Conservation (phyloP, 2,888 invertebrate species). For the Napeogenes inachia region DNA sequence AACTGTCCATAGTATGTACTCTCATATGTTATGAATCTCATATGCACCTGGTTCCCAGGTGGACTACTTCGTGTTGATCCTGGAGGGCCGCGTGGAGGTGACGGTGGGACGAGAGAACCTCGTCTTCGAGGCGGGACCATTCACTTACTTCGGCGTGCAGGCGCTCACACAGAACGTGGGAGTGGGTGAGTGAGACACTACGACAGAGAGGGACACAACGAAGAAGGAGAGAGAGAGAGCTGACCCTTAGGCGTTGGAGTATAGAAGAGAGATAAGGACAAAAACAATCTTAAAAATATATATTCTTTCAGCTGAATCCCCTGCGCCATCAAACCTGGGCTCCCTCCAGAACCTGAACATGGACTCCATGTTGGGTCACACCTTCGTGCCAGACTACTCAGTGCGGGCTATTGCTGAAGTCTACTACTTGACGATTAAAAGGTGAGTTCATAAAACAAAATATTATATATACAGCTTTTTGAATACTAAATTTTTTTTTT, state of each 20-base stretch:
- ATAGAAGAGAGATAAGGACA: too few relatives aligned
- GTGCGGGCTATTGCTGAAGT: constrained; percentile 91
- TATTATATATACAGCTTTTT: too few relatives aligned
- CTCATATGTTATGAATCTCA: too few relatives aligned
- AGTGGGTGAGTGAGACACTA: constrained; percentile 73
- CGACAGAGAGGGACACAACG: background rate
- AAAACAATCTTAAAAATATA: background rate
- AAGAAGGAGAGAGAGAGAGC: background rate
- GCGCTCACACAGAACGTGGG: constrained; percentile 88
- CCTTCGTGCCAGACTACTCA: constrained; percentile 95
- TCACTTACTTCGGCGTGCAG: constrained; percentile 95
- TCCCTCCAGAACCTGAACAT: constrained; percentile 90
- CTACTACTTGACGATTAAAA: constrained; percentile 89
- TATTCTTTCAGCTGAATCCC: constrained; percentile 51
- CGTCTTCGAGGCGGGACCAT: constrained; percentile 97
- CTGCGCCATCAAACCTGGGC: constrained; percentile 80
- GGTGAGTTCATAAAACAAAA: constrained; percentile 50
- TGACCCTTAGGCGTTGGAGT: too few relatives aligned
- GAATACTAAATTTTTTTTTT: too few relatives aligned
- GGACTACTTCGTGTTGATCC: constrained; percentile 95
- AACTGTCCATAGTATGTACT: too few relatives aligned
- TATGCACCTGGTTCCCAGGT: constrained; percentile 16
- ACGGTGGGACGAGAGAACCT: constrained; percentile 95
- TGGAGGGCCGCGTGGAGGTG: constrained; percentile 97
- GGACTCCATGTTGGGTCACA: constrained; percentile 86